Evolutionary conservation across 1,140 invertebrate genomes (phyloP), one percentile per base, ranked within the genome.

Genomic region (Conus ventricosus): DNA sequence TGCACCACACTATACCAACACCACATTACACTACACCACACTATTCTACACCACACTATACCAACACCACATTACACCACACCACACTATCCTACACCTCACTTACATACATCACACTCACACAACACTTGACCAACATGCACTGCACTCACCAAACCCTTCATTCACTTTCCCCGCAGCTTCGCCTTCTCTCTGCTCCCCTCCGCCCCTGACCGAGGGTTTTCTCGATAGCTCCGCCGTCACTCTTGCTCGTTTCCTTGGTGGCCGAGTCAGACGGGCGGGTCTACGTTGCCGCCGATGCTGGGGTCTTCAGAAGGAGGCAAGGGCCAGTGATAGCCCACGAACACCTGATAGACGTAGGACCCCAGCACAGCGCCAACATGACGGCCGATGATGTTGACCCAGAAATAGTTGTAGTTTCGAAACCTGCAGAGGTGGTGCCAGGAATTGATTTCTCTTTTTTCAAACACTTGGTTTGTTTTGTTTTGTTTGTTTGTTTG

Each of bases 291-390:
- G 7, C 53, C 81, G 10, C 4, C 81, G 82, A 63, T 63, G 55
- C 8, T 8, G 54, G 13, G 4, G 55, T 25, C 82, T 2, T 63
- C 20, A 23, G 82, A 67, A 63, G 83, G 71, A 39, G 85, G 57
- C 27, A 11, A 11, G 3, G 92, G 92, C 95, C 95, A 95, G 91
- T 96, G 96, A 15, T 95, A 87, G 76, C 98, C 97, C 55, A 98
- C 96, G 80, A 97, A 96, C 0, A 97, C 96, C 85, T 95, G 93
- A 91, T 96, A 96, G 17, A 96, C 84, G 87, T 93, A 93, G 15
- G 95, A 94, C 3, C 96, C 96, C 8, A 96, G 80, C 0, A 96
- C 90, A 8, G 96, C 96, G 7, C 96, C 96, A 27, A 96, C 91
- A 88, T 96, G 95, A 5, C 96, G 96, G 6, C 95, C 96, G 15